phyloP scores from a whole-genome alignment of 1,140 invertebrate species.

The Delia radicum region DNA sequence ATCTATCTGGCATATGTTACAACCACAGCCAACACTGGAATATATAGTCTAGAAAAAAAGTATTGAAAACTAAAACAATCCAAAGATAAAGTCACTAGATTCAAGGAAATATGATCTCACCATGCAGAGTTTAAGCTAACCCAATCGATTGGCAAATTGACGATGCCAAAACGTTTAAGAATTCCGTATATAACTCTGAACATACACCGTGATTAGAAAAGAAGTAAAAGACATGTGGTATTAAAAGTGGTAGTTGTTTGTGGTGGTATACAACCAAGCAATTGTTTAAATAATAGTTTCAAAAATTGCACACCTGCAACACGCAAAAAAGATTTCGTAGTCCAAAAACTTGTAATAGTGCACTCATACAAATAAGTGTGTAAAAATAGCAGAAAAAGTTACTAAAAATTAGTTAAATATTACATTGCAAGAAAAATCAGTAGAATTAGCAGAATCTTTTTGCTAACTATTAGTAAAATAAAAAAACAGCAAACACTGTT shows the following conservation, averaged over 20 bases:
- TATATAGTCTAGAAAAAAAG: not conserved
- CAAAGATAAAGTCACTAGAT: not conserved
- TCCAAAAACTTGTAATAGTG: too few relatives aligned
- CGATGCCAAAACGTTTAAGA: not conserved
- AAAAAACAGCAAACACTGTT: too few relatives aligned
- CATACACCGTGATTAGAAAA: not conserved
- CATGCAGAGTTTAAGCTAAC: not conserved
- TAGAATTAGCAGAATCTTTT: too few relatives aligned
- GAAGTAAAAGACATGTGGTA: not conserved
- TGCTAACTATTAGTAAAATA: too few relatives aligned
- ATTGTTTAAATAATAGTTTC: not conserved
- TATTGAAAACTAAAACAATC: too few relatives aligned
- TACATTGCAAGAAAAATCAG: too few relatives aligned
- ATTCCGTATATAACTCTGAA: not conserved
- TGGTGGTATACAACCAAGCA: not conserved
- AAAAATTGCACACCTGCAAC: not conserved
- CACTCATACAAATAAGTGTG: too few relatives aligned
- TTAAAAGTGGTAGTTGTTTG: not conserved
- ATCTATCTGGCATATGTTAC: not conserved
- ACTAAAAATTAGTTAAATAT: too few relatives aligned
- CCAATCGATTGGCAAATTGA: conserved; percentile 3
- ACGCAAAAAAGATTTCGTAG: too few relatives aligned
- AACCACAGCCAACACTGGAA: not conserved
- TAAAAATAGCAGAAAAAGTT: too few relatives aligned
- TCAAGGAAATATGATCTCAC: not conserved